phyloP scores from a whole-genome alignment of 2,888 invertebrate species.

The Ormyrus rosae region DNA sequence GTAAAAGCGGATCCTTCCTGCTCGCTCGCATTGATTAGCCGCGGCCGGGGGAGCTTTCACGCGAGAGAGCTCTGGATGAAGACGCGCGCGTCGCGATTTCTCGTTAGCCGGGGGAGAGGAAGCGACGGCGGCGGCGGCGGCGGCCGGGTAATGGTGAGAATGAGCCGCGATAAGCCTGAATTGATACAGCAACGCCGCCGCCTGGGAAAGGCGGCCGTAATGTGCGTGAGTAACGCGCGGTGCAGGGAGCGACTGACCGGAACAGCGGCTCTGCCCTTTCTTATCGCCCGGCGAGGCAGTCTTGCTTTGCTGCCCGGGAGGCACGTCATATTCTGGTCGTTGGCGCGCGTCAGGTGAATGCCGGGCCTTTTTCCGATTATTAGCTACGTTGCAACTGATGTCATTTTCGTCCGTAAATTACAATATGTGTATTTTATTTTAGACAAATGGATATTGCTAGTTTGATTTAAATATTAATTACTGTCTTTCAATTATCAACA shows the following conservation, averaged over 20 bases:
- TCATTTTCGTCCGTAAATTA: too few relatives aligned
- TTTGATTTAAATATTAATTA: too few relatives aligned
- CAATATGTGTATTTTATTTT: neutral
- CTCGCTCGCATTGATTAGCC: conserved; percentile 32
- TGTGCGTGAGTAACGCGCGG: neutral
- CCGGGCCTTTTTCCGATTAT: neutral
- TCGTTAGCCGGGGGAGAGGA: conserved; percentile 26
- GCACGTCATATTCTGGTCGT: too few relatives aligned
- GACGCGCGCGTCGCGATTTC: conserved; percentile 1
- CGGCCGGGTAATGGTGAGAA: conserved; percentile 53
- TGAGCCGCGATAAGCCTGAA: conserved; percentile 52
- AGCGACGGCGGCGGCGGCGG: conserved; percentile 5
- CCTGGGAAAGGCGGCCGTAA: conserved; percentile 16
- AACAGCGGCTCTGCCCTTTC: conserved; percentile 2
- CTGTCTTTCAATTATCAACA: too few relatives aligned
- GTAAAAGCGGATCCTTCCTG: conserved; percentile 20
- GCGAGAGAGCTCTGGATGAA: conserved; percentile 7
- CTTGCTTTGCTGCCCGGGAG: neutral
- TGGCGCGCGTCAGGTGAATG: too few relatives aligned
- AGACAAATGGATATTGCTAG: too few relatives aligned
- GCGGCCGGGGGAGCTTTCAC: neutral
- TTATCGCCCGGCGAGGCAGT: conserved; percentile 3
- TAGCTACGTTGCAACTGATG: neutral
- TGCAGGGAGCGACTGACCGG: conserved; percentile 43
- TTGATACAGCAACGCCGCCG: conserved; percentile 28